Percentiles rank a stretch among this genome's conserved stretches.
These are phyloP conservation scores for Cisticola juncidis DNA, from an alignment of 2,113 vertebrate species.

Conservation along the genomic window DNA sequence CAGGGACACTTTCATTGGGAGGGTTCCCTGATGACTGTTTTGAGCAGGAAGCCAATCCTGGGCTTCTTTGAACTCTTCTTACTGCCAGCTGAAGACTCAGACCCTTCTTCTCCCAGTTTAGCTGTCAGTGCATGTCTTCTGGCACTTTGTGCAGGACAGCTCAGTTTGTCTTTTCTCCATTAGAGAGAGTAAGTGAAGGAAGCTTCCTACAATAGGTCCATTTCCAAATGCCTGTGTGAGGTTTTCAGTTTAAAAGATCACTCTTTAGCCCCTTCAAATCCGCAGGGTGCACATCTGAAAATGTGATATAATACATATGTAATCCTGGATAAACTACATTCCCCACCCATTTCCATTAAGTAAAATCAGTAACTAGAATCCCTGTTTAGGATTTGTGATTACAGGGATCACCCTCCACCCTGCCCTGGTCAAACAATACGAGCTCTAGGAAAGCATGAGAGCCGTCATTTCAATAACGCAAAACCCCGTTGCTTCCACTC, in stretches of 20 bases:
- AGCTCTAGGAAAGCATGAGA: conserved; percentile 46
- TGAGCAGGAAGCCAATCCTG: not conserved
- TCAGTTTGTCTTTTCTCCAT: not conserved
- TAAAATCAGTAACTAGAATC: conserved; percentile 48
- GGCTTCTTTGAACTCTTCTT: not conserved
- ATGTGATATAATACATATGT: not conserved
- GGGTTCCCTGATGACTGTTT: not conserved
- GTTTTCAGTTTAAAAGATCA: not conserved
- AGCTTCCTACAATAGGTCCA: not conserved
- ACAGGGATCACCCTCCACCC: not conserved
- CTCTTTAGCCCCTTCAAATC: not conserved
- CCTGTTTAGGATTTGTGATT: conserved; percentile 49
- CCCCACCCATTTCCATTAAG: conserved; percentile 11
- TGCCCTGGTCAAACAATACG: conserved; percentile 44
- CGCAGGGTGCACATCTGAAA: not conserved
- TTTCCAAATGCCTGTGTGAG: not conserved
- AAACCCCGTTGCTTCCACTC: conserved; percentile 65
- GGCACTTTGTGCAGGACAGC: not conserved
- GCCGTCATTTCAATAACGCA: conserved; percentile 71
- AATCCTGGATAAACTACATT: conserved; percentile 62
- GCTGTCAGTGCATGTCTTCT: not conserved
- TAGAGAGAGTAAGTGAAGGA: not conserved
- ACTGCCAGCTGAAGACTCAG: not conserved
- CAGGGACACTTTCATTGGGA: not conserved
- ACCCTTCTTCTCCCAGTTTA: not conserved